Evolutionary conservation across 2,888 invertebrate species (phyloP), one percentile per base, ranked within the genome.

Genomic region (Lithophane semibrunnea): DNA sequence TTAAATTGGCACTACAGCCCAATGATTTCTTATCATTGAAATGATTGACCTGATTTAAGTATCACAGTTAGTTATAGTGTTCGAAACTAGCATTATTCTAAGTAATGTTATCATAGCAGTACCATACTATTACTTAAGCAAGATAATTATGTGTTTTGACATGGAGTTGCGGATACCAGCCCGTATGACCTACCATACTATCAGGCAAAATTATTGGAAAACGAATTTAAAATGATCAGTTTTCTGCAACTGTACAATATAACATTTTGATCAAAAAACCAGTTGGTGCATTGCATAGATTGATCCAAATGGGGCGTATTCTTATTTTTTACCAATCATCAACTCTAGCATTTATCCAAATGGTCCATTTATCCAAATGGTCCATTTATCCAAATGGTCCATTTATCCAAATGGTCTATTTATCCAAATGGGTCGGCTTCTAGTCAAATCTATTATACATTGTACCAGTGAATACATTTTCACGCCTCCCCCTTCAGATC

Each of bases 11-110:
- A 56, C 54, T 56, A 54, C 24, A 66, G 29, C 3, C 24, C 63
- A 82, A 67, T 52, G 16, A 75, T 58, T 58, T 58, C 0, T 24
- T 64, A 64, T 58, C 56, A 58, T 58, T 52, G 16, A 52, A 64
- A 37, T 76, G 21, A 64, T 58, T 68, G 24, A 29, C n/a, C 42
- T 56, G 29, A 82, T 63, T 49, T 58, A 42, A 81, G 13, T 56
- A n/a, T 24, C n/a, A 29, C 56, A 72, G 12, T 60, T 1, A 1
- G 16, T 49, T 7, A 47, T 12, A 16, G 44, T 37, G 21, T 24
- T 37, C 0, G 2, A 58, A n/a, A 16, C 21, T 8, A 56, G n/a
- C 9, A 37, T 44, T 52, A n/a, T 52, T 64, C 21, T n/a, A 37
- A 18, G 9, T 24, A 10, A 60, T 49, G 2, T 24, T 5, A n/a